Base-by-base conservation (phyloP, 1,140 invertebrate species). In the Archivesica marissinica region DNA sequence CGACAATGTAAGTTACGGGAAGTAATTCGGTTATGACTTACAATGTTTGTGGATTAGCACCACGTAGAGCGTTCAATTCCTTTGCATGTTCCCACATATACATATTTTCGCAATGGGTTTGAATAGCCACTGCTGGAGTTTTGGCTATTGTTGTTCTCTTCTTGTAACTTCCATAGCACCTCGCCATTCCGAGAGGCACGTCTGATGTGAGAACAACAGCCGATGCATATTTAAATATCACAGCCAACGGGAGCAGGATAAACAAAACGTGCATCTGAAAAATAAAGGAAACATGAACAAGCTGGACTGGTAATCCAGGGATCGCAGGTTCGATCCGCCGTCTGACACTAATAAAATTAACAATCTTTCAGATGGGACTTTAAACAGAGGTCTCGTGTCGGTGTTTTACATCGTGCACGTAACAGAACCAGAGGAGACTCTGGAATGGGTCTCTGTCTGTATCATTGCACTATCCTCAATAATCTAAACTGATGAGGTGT, bases 211-310 rank as follows among this genome's bases (percentile, higher is more conserved):
- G 44, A 0, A 83, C 80, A 2, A 28, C 6, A 7, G 68, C 80
- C 0, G 30, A 33, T 2, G 28, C 80, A 33, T 28, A 17, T 54
- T 50, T 38, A n/a, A 75, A 38, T 2, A 61, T 23, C 2, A 35
- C 3, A 75, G 23, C 15, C 1, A 35, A 13, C 6, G 33, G n/a
- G 0, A 75, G 0, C 0, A 83, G 20, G 75, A 61, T 25, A 0
- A 38, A 23, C 35, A 75, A 33, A 2, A 75, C 33, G 6, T 64
- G 80, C 80, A 83, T 83, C 80, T 83, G 80, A 28, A 82, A 82
- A 17, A 13, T 47, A 80, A 68, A 56, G 52, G 52, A 56, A 56
- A n/a, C 52, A 23, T 47, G 28, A n/a, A n/a, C n/a, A n/a, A n/a
- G n/a, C n/a, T n/a, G n/a, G n/a, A n/a, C n/a, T n/a, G n/a, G n/a